Evolutionary conservation across 2,113 vertebrate species (phyloP).

Genomic region (Chloropsis cyanopogon): DNA sequence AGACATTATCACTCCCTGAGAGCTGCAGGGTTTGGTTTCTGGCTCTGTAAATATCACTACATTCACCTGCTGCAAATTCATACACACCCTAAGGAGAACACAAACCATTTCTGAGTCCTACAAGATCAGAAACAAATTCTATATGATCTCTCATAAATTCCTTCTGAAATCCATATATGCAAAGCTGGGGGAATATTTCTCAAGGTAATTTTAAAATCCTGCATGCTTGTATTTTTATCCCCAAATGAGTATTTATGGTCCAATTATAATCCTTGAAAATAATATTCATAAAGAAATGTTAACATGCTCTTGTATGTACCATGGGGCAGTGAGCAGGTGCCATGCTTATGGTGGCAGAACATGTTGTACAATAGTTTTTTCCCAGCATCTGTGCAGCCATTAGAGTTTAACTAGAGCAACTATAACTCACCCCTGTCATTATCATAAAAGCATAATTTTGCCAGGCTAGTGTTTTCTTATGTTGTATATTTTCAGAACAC

Average conservation of each 20-base stretch:
- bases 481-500: conserved; percentile 29
- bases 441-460: conserved; percentile 59
- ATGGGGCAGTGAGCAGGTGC: not conserved
- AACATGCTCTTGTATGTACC: not conserved
- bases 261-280: not conserved
- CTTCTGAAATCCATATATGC: not conserved
- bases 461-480: conserved; percentile 26
- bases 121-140: not conserved
- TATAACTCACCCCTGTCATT: conserved; percentile 40
- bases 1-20: not conserved
- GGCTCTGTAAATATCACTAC: not conserved
- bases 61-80: not conserved
- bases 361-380: not conserved
- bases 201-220: not conserved
- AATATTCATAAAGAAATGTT: not conserved
- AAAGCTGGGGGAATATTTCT: not conserved
- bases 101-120: not conserved
- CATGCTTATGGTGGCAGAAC: not conserved
- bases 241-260: not conserved
- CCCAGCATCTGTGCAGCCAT: conserved; percentile 29
- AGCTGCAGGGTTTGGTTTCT: not conserved
- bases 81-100: not conserved
- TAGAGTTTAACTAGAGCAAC: not conserved
- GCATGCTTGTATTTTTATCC: not conserved
- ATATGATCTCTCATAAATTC: not conserved